Percentiles rank a stretch among this genome's conserved stretches.
Evolutionary conservation across 2,113 vertebrate genomes (phyloP).

Genomic region (Panurus biarmicus): DNA sequence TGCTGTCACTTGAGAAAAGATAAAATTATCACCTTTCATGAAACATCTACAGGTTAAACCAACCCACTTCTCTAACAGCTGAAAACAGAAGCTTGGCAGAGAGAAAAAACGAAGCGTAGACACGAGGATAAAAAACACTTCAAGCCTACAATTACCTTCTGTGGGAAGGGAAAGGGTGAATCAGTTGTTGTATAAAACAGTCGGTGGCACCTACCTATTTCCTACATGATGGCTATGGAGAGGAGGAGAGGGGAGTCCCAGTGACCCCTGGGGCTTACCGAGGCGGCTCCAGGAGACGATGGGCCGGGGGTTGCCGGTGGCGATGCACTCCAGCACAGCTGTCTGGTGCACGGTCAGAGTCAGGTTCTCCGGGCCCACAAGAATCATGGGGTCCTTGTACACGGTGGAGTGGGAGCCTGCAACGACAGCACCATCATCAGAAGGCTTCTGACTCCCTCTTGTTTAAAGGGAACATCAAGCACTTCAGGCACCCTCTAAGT

Average conservation of each 20-base stretch:
- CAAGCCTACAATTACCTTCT: constrained; percentile 34
- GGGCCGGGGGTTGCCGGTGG: constrained; percentile 95
- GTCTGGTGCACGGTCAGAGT: constrained; percentile 98
- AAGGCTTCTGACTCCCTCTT: background rate
- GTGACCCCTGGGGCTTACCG: constrained; percentile 71
- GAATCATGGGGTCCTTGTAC: constrained; percentile 95
- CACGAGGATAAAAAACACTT: background rate
- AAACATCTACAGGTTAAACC: constrained; percentile 37
- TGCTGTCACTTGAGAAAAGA: constrained; percentile 25
- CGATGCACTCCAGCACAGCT: constrained; percentile 93
- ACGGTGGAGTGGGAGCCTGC: constrained; percentile 85
- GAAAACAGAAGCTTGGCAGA: constrained; percentile 14
- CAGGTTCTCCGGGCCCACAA: constrained; percentile 96
- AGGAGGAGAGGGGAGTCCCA: background rate
- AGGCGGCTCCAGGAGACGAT: constrained; percentile 99
- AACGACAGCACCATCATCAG: background rate
- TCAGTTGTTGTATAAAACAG: background rate
- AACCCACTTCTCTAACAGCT: constrained; percentile 7
- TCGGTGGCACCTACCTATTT: background rate
- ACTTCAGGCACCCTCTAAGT: background rate
- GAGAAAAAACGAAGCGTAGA: background rate
- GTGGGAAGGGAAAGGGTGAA: background rate
- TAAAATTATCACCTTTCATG: constrained; percentile 60
- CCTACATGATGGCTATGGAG: accelerated
- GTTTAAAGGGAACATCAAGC: background rate